A percentile compares a stretch with the other conserved stretches of the same genome.
Evolutionary conservation across 2,888 invertebrate species (phyloP).

Genomic region (Brachyptera putata): DNA sequence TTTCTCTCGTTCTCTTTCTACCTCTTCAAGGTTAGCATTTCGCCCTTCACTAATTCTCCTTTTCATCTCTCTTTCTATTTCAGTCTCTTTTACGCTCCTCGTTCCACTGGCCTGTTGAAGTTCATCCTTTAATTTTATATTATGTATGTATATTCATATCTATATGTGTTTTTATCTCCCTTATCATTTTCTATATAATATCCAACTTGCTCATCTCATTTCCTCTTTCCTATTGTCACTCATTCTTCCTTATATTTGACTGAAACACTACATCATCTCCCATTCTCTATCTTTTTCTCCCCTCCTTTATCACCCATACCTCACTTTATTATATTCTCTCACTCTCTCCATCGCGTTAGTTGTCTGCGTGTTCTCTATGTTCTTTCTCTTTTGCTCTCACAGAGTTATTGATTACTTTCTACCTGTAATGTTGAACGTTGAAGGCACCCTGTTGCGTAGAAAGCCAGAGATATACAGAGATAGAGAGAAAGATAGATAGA

Average conservation of each 20-base stretch:
- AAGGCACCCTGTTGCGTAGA: no score
- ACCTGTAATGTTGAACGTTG: neutral
- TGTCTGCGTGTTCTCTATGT: neutral
- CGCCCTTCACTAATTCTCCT: neutral
- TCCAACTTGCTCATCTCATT: neutral
- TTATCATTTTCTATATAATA: neutral
- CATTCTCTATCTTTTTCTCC: neutral
- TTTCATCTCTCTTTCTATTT: neutral
- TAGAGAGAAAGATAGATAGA: no score
- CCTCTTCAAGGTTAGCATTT: neutral
- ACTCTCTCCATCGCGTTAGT: neutral
- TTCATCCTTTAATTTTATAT: no score
- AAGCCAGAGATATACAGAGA: no score
- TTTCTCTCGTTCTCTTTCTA: neutral
- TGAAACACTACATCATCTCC: neutral
- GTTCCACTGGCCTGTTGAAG: no score
- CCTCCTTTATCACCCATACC: neutral
- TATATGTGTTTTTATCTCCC: neutral
- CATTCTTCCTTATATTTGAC: neutral
- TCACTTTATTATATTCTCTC: no score
- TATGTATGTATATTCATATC: neutral
- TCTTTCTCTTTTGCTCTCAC: neutral
- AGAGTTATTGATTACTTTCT: neutral
- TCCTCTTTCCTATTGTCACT: neutral
- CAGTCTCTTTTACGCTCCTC: neutral